Percentiles rank a stretch among this genome's conserved stretches.
Evolutionary conservation across 2,113 vertebrate species (phyloP).

Genomic region (Glaucidium brasilianum): DNA sequence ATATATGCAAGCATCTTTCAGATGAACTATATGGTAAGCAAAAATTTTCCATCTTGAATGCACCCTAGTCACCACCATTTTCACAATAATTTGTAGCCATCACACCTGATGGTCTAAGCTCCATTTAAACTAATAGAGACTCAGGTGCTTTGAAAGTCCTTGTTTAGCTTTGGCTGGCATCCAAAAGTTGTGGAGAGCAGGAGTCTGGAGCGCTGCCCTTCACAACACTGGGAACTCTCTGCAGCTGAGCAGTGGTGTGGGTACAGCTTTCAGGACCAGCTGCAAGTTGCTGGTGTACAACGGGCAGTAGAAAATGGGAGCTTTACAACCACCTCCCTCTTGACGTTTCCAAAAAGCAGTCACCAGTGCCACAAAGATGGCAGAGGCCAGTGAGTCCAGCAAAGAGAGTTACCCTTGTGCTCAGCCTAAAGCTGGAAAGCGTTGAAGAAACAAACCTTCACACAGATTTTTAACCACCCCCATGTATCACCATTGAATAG

Average conservation of each 20-base stretch:
- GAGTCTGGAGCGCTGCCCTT: background rate
- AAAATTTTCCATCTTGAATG: background rate
- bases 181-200: background rate
- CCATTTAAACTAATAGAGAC: background rate
- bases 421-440: background rate
- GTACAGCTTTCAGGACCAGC: background rate
- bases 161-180: background rate
- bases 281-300: background rate
- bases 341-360: background rate
- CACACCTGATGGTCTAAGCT: background rate
- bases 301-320: background rate
- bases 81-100: background rate
- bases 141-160: accelerated
- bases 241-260: background rate
- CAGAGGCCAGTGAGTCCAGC: background rate
- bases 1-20: background rate
- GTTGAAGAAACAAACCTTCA: background rate
- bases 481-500: background rate
- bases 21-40: background rate
- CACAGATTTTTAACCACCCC: background rate
- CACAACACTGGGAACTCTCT: background rate
- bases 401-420: background rate
- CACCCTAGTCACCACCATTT: background rate
- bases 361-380: background rate
- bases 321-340: background rate